A percentile compares a stretch with the other conserved stretches of the same genome.
phyloP scores from a whole-genome alignment of 2,113 vertebrate species.

The Columbina picui region DNA sequence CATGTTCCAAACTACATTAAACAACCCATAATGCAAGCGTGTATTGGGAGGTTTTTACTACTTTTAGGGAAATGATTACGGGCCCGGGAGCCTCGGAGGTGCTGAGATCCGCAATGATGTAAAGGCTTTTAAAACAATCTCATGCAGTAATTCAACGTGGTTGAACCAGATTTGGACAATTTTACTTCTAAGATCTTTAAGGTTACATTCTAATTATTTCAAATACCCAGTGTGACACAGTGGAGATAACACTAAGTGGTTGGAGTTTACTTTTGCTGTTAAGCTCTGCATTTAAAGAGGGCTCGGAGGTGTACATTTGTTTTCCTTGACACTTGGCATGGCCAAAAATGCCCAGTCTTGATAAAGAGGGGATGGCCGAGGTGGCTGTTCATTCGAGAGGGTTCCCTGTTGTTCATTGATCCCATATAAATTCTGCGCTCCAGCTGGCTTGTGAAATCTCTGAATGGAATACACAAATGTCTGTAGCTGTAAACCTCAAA shows the following conservation, averaged over 20 bases:
- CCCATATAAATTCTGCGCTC: neutral
- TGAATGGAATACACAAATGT: neutral
- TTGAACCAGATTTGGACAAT: neutral
- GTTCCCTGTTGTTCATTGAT: neutral
- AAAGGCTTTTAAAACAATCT: neutral
- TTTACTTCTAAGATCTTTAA: neutral
- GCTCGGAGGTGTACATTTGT: neutral
- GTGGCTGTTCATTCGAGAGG: neutral
- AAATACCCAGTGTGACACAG: neutral
- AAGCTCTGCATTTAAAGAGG: neutral
- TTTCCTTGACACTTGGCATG: neutral
- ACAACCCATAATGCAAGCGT: neutral
- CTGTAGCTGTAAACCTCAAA: neutral
- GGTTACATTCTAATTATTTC: neutral
- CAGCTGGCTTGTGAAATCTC: neutral
- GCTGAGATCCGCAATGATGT: neutral
- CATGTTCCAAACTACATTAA: neutral
- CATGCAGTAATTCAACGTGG: neutral
- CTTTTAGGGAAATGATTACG: neutral
- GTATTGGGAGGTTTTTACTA: neutral
- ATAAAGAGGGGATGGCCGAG: neutral
- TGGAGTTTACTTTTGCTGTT: slow-evolving; percentile 27
- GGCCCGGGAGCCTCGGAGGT: neutral
- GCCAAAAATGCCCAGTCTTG: neutral
- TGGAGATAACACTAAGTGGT: neutral